A percentile compares a stretch with the other conserved stretches of the same genome.
These are phyloP conservation scores for Eonycteris spelaea DNA, from an alignment of 2,113 vertebrate species.

Conservation along the genomic window DNA sequence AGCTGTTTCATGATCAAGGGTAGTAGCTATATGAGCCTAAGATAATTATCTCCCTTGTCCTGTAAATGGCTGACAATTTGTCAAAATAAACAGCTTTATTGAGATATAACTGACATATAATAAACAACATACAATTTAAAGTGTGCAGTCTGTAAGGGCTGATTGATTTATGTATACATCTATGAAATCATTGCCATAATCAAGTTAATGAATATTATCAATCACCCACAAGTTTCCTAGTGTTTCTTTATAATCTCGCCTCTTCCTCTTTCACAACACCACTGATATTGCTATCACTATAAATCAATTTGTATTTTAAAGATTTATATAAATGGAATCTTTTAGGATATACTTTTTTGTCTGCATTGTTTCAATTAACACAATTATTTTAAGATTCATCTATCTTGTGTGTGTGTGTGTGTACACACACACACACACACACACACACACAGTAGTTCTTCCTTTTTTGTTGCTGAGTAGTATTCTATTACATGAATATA, in stretches of 20 bases:
- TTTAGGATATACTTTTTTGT: not conserved
- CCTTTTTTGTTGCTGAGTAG: not conserved
- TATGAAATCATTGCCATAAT: not conserved
- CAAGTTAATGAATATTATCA: not conserved
- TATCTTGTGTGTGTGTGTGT: not conserved
- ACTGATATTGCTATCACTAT: slow-evolving; percentile 15
- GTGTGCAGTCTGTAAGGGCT: not conserved
- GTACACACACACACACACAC: not conserved
- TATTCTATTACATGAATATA: not conserved
- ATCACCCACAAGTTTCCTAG: not conserved
- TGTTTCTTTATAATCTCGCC: not conserved
- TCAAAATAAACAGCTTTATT: not conserved
- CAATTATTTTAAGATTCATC: not conserved
- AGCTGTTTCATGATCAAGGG: not conserved
- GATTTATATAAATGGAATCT: slow-evolving; percentile 26
- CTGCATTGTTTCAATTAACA: slow-evolving; percentile 7
- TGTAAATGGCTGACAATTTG: not conserved
- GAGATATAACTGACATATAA: not conserved
- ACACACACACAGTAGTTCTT: not conserved
- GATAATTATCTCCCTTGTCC: not conserved
- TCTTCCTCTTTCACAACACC: not conserved
- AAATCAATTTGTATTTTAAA: slow-evolving; percentile 1
- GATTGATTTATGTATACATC: not conserved
- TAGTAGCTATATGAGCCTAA: slow-evolving; percentile 15
- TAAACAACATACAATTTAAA: slow-evolving; percentile 32